Conservation (phyloP, 2,797 vertebrate genomes). For the Acrossocheilus wenchowensis region DNA sequence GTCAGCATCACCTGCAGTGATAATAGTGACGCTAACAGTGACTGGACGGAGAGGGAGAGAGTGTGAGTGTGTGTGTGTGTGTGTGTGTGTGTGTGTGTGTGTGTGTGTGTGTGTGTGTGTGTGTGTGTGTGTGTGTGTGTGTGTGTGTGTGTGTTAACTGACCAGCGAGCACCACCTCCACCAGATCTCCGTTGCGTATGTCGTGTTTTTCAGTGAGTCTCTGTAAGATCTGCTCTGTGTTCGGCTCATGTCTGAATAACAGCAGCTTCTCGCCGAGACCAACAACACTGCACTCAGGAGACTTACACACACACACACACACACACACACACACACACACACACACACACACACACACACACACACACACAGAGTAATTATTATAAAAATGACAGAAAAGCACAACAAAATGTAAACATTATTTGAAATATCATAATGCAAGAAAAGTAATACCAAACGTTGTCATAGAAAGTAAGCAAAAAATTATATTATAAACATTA, state of each 20-base stretch:
- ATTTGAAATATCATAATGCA: background rate
- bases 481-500: no score
- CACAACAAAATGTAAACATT: background rate
- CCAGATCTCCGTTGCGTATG: constrained; percentile 76
- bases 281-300: constrained; percentile 71
- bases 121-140: background rate
- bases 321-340: constrained; percentile 44
- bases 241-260: constrained; percentile 74
- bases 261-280: constrained; percentile 74
- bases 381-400: background rate
- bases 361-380: background rate
- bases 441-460: background rate
- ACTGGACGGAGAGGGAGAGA: background rate
- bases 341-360: constrained; percentile 24
- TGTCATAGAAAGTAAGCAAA: background rate
- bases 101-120: background rate
- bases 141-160: constrained; percentile 6
- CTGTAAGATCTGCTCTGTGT: constrained; percentile 68
- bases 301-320: constrained; percentile 62
- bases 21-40: background rate
- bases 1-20: background rate
- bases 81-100: background rate
- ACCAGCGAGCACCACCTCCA: constrained; percentile 80
- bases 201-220: constrained; percentile 67
- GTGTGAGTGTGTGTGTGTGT: background rate